These are phyloP conservation scores for Isurus oxyrinchus DNA, from an alignment of 2,113 vertebrate species.

Conservation along the genomic window DNA sequence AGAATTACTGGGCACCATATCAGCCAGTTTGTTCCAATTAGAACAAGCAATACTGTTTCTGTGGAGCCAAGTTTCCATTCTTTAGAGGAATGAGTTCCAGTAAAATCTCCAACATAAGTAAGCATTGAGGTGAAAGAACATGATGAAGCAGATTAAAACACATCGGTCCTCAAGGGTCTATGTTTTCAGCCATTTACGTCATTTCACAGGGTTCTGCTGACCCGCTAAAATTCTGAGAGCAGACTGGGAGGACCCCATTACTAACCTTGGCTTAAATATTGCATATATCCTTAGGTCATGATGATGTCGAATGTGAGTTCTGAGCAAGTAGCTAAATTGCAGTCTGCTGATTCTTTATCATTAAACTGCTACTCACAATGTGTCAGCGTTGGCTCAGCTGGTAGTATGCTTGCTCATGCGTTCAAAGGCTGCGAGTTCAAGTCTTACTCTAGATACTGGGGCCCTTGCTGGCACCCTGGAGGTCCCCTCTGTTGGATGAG, in stretches of 20 bases:
- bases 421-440: neutral
- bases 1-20: neutral
- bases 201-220: neutral
- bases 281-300: neutral
- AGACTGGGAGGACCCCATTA: neutral
- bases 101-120: neutral
- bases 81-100: neutral
- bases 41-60: neutral
- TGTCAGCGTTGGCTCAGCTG: neutral
- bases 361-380: neutral
- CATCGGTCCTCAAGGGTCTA: neutral
- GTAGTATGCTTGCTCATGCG: neutral
- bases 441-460: neutral
- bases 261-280: neutral
- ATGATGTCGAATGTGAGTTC: neutral
- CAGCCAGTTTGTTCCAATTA: neutral
- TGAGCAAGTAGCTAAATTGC: neutral
- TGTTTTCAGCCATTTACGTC: neutral
- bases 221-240: neutral
- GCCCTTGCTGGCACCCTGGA: neutral
- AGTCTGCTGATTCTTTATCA: neutral
- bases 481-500: neutral
- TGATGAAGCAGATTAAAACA: neutral
- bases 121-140: neutral
- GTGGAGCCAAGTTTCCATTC: slow-evolving; percentile 7